Percentiles rank a stretch among this genome's conserved stretches.
Evolutionary conservation across 2,797 vertebrate species (phyloP).

Genomic region (Tauraco hartlaubi): DNA sequence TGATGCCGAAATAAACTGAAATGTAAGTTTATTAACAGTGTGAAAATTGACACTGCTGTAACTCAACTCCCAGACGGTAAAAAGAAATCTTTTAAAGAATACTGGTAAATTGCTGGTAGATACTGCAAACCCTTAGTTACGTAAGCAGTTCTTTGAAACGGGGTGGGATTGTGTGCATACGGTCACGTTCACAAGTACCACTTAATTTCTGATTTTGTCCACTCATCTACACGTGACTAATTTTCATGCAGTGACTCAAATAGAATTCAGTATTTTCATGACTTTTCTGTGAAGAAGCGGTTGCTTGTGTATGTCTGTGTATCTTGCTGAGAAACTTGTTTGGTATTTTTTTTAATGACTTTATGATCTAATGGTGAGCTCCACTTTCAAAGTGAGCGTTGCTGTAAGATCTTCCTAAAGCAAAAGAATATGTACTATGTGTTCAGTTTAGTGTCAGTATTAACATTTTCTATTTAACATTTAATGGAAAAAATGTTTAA

Average conservation of each 20-base stretch:
- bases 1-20: not conserved
- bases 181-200: not conserved
- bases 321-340: not conserved
- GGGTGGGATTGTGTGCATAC: not conserved
- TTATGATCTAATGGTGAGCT: not conserved
- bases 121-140: not conserved
- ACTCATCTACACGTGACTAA: not conserved
- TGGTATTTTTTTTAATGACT: not conserved
- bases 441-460: not conserved
- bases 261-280: not conserved
- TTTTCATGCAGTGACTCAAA: not conserved
- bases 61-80: not conserved
- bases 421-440: not conserved
- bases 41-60: not conserved
- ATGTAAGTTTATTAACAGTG: constrained; percentile 48
- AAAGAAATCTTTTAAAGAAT: not conserved
- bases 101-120: not conserved
- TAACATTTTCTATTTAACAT: not conserved
- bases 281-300: not conserved
- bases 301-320: not conserved
- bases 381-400: not conserved
- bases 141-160: not conserved
- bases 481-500: not conserved
- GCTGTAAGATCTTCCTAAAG: not conserved
- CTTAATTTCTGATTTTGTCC: not conserved